Evolutionary conservation across 1,140 invertebrate genomes (phyloP).

Genomic region (Phymorhynchus buccinoides): DNA sequence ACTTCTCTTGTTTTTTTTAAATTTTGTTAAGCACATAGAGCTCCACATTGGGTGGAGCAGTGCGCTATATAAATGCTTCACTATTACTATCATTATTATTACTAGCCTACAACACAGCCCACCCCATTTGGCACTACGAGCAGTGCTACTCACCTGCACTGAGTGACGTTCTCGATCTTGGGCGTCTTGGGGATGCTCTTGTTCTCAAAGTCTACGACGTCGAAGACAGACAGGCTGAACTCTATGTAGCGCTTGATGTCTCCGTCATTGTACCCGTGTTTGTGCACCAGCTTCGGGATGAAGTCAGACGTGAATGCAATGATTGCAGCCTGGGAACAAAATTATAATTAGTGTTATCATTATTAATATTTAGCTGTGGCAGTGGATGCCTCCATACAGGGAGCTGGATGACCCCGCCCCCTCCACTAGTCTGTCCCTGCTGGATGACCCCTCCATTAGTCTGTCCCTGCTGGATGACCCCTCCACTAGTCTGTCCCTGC

Average conservation of each 20-base stretch:
- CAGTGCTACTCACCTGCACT: slow-evolving; percentile 77
- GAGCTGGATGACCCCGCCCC: too few relatives aligned
- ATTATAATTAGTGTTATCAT: not conserved
- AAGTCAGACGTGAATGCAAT: slow-evolving; percentile 72
- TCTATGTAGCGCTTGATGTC: slow-evolving; percentile 86
- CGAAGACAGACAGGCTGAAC: slow-evolving; percentile 87
- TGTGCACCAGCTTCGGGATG: slow-evolving; percentile 71
- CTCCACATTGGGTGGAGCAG: too few relatives aligned
- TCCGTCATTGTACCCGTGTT: slow-evolving; percentile 76
- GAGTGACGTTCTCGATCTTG: slow-evolving; percentile 68
- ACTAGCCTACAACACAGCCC: not conserved
- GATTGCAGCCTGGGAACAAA: slow-evolving; percentile 67
- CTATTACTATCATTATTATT: not conserved
- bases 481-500: too few relatives aligned
- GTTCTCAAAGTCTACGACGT: slow-evolving; percentile 80
- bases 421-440: too few relatives aligned
- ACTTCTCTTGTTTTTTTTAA: too few relatives aligned
- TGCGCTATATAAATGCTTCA: not conserved
- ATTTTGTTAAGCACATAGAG: too few relatives aligned
- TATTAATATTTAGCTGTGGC: not conserved
- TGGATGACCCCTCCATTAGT: too few relatives aligned
- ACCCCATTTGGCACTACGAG: not conserved
- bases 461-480: too few relatives aligned
- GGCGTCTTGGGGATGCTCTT: slow-evolving; percentile 68
- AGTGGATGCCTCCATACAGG: not conserved